A percentile compares a stretch with the other conserved stretches of the same genome.
These are phyloP conservation scores for Nebria ingens DNA, from an alignment of 1,140 invertebrate species.

Conservation along the genomic window DNA sequence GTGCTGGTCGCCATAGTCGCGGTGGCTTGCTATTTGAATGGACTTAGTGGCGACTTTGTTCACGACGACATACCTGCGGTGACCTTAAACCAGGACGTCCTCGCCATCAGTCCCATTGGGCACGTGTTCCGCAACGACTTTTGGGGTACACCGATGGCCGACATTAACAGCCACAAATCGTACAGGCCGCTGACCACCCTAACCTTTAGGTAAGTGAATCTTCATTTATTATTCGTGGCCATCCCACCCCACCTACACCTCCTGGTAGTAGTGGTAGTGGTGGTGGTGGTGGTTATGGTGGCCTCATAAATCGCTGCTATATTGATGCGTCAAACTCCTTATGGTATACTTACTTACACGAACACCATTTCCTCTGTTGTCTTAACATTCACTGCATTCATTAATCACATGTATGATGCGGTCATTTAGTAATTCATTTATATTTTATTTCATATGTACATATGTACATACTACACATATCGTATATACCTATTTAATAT, in stretches of 20 bases:
- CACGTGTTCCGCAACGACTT: slow-evolving; percentile 76
- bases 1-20: slow-evolving; percentile 51
- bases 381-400: background rate
- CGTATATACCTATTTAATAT: too few relatives aligned
- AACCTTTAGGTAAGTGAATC: slow-evolving; percentile 64
- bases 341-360: background rate
- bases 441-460: too few relatives aligned
- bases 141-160: slow-evolving; percentile 83
- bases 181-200: slow-evolving; percentile 73
- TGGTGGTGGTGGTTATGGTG: too few relatives aligned
- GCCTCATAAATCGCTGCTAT: too few relatives aligned
- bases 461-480: too few relatives aligned
- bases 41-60: slow-evolving; percentile 74
- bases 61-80: slow-evolving; percentile 87
- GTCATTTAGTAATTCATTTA: too few relatives aligned
- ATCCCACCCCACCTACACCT: background rate
- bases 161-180: slow-evolving; percentile 72
- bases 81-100: slow-evolving; percentile 72
- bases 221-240: slow-evolving; percentile 2
- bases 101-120: slow-evolving; percentile 50
- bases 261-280: background rate
- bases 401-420: background rate
- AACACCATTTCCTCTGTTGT: background rate
- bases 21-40: slow-evolving; percentile 65
- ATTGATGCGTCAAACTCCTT: too few relatives aligned